Conservation (phyloP, 2,888 invertebrate genomes). For the Noctua fimbriata region DNA sequence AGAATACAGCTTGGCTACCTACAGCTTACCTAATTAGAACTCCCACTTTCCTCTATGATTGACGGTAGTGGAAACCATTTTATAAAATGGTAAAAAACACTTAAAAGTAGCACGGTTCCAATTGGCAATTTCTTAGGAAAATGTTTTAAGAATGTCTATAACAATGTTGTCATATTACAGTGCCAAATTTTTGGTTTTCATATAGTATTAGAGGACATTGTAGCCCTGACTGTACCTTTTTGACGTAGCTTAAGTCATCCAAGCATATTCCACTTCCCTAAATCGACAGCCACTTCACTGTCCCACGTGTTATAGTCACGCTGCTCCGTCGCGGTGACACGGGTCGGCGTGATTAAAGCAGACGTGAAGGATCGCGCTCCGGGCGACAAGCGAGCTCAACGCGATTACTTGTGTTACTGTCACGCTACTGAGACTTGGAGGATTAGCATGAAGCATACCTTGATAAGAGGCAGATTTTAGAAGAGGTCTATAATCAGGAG, state of each 20-base stretch:
- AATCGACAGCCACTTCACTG: constrained; percentile 19
- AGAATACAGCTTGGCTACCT: neutral
- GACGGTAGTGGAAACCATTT: neutral
- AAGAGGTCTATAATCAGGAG: neutral
- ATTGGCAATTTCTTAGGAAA: neutral
- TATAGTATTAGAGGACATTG: neutral
- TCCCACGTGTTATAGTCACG: constrained; percentile 12
- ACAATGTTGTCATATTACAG: neutral
- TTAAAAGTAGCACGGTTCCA: neutral
- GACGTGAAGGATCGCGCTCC: constrained; percentile 39
- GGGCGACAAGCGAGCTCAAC: constrained; percentile 24
- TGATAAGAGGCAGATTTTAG: neutral
- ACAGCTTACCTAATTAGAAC: neutral
- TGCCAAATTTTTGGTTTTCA: too few species aligned
- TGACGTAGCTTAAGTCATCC: neutral
- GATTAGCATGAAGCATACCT: neutral
- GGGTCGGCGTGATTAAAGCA: constrained; percentile 40
- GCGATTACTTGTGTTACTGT: constrained; percentile 27
- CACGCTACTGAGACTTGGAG: constrained; percentile 13
- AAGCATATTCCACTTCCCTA: neutral
- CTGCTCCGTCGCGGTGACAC: constrained; percentile 16
- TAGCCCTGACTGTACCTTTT: neutral
- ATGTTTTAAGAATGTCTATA: neutral
- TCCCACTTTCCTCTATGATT: neutral
- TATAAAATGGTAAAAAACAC: neutral